Evolutionary conservation across 2,113 vertebrate genomes (phyloP).

Genomic region (Lampris incognitus): DNA sequence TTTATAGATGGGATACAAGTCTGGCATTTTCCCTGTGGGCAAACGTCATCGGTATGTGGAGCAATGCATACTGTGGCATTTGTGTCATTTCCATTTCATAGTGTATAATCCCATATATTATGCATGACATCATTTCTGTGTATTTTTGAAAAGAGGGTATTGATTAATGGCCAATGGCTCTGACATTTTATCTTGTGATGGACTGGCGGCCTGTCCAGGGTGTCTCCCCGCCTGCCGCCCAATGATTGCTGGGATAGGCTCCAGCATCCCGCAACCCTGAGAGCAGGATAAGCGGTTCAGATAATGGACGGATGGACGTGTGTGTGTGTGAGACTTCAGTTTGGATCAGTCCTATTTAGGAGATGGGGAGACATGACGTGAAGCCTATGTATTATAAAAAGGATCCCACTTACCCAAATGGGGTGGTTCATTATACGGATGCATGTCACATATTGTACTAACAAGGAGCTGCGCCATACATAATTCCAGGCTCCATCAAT

Average conservation of each 20-base stretch:
- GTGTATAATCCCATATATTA: constrained; percentile 30
- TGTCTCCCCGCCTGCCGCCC: too few relatives aligned
- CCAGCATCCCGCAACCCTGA: too few relatives aligned
- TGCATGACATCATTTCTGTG: constrained; percentile 24
- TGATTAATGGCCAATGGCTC: constrained; percentile 10
- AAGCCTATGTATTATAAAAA: too few relatives aligned
- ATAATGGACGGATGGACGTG: too few relatives aligned
- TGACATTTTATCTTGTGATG: constrained; percentile 24
- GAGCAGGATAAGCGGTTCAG: too few relatives aligned
- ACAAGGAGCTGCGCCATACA: too few relatives aligned
- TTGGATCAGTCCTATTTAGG: neutral
- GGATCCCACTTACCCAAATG: too few relatives aligned
- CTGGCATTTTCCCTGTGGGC: constrained; percentile 34
- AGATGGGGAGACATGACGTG: neutral
- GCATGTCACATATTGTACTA: too few relatives aligned
- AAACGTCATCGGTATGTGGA: constrained; percentile 12
- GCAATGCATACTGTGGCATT: constrained; percentile 25
- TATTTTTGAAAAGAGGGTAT: constrained; percentile 18
- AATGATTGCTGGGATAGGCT: too few relatives aligned
- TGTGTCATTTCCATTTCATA: neutral
- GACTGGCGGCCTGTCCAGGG: too few relatives aligned
- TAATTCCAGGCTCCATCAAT: too few relatives aligned
- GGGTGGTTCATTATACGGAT: too few relatives aligned
- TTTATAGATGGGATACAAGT: constrained; percentile 35
- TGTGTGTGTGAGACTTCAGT: neutral